Conservation (phyloP, 2,113 vertebrate genomes). For the Aythya baeri region DNA sequence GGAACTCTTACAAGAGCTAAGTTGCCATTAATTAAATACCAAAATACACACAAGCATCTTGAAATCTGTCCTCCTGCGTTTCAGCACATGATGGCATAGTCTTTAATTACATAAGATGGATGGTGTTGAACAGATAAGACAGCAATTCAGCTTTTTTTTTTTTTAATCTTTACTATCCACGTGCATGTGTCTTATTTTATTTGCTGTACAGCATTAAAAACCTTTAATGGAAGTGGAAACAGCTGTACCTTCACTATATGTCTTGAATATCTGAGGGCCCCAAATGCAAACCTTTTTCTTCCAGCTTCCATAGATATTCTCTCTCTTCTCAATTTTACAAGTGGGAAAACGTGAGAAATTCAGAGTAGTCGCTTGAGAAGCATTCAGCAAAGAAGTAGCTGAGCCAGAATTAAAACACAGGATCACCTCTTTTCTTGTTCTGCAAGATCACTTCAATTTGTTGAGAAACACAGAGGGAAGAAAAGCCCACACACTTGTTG, state of each 20-base stretch:
- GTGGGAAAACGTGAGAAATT: background rate
- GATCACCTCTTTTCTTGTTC: background rate
- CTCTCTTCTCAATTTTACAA: background rate
- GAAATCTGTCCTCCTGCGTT: background rate
- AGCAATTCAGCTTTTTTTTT: background rate
- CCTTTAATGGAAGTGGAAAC: background rate
- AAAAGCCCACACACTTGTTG: background rate
- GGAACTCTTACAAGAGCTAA: slow-evolving; percentile 12
- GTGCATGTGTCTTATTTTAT: background rate
- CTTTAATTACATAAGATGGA: slow-evolving; percentile 37
- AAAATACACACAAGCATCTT: slow-evolving; percentile 50
- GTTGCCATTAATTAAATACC: slow-evolving; percentile 17
- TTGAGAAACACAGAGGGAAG: background rate
- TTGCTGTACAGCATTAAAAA: background rate
- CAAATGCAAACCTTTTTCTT: background rate
- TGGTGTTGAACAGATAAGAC: background rate
- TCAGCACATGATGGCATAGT: background rate
- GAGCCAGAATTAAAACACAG: background rate
- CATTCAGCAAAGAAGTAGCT: background rate
- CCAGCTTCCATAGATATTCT: background rate
- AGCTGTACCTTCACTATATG: background rate
- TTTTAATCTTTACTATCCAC: slow-evolving; percentile 11
- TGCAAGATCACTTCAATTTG: background rate
- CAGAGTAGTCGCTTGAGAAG: background rate
- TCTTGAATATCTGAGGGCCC: background rate